Base-by-base conservation (phyloP, 37 sponge, comb jelly and placozoan species). In the Bolinopsis microptera region DNA sequence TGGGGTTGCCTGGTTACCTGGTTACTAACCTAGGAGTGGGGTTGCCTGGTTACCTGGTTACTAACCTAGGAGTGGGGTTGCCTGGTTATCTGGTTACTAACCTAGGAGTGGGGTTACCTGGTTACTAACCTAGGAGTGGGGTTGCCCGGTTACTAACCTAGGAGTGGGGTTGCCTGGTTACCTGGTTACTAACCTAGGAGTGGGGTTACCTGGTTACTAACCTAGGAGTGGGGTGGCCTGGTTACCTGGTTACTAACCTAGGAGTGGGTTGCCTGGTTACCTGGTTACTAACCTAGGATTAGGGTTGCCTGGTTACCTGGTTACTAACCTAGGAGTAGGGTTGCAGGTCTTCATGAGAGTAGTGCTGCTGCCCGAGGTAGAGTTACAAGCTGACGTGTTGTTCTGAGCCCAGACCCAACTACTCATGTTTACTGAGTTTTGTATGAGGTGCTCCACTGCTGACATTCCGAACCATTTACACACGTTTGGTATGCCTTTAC, bases 391-490 rank as follows among this genome's bases (percentile, higher is more conserved):
- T 18, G 61, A 48, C n/a, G n/a, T n/a, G n/a, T n/a, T n/a, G 3
- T 70, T 26, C 74, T 26, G 74, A 2, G 37, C 23, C 82, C 82
- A 80, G 23, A 80, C 32, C 82, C 82, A 80, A 22, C 82, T 80
- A 22, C 30, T 28, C 24, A 24, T 30, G 82, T 80, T 80, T 3
- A 80, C 82, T 3, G 82, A 34, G 82, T 80, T 80, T 37, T 80
- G 82, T 8, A 80, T 80, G 82, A 80, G 82, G 38, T 80, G 82
- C 82, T 80, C 82, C 35, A 80, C 82, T 1, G 82, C 82, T 8
- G 32, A 30, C 82, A 80, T 80, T 22, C 82, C 82, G 30, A 80
- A 80, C 82, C 82, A 80, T 13, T 33, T 80, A 37, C 37, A 16
- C 23, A 80, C 82, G 38, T 80, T 80, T 33, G 82, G 82, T 2